Evolutionary conservation across 30 jellyfish, hydroid and myxozoan genomes (phyloP).

Genomic region (Pelagia noctiluca): DNA sequence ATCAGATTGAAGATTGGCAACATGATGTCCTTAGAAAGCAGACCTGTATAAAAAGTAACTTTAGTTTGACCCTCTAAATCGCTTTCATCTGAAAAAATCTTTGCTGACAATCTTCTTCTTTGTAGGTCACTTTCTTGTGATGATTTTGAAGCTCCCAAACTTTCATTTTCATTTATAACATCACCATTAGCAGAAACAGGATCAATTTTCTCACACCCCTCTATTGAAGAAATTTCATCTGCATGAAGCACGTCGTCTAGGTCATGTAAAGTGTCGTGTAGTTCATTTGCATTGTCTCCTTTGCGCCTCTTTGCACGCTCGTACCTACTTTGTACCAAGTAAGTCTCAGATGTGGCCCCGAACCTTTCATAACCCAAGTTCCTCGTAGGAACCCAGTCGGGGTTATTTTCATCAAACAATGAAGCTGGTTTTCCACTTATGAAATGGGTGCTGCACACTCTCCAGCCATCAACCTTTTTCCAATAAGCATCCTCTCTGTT

Average conservation of each 20-base stretch:
- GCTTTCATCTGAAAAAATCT: no score
- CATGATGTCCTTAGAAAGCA: no score
- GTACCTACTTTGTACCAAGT: no score
- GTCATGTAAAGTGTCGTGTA: slow-evolving; percentile 11
- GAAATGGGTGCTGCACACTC: slow-evolving; percentile 35
- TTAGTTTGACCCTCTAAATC: no score
- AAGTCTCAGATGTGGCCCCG: no score
- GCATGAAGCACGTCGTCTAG: slow-evolving; percentile 27
- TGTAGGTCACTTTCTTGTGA: slow-evolving; percentile 24
- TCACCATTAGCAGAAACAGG: slow-evolving; percentile 15
- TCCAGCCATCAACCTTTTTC: slow-evolving; percentile 33
- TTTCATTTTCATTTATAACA: slow-evolving; percentile 11
- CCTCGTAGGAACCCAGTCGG: slow-evolving; percentile 47
- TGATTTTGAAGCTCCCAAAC: slow-evolving; percentile 28
- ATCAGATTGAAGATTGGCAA: no score
- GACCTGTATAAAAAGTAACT: no score
- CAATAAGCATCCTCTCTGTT: slow-evolving; percentile 22
- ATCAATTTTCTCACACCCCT: slow-evolving; percentile 28
- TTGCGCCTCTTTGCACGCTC: no score
- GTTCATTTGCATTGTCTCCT: slow-evolving; percentile 16
- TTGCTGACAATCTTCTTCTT: no score
- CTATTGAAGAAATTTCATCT: slow-evolving; percentile 19
- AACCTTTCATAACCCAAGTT: slow-evolving; percentile 38
- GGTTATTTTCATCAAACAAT: slow-evolving; percentile 14
- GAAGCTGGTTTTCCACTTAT: slow-evolving; percentile 20